Base-by-base conservation (phyloP, 2,888 invertebrate species). In the Cabera pusaria region DNA sequence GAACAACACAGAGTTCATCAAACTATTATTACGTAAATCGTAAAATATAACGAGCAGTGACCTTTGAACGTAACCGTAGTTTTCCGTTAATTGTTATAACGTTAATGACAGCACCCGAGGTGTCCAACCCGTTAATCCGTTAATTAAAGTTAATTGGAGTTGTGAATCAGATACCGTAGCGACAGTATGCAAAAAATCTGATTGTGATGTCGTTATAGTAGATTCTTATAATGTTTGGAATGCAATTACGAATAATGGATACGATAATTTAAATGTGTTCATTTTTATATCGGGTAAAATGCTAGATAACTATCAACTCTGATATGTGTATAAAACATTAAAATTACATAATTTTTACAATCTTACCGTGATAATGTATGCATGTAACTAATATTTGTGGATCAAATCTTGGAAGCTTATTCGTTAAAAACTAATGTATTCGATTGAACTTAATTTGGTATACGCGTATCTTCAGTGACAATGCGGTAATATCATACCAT, bases 91-190 rank as follows among this genome's bases (percentile, higher is more conserved):
- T 48, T 55, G 39, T 44, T 49, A 33, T 39, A 18, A 24, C 27
- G 37, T 46, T 49, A 45, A 49, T 44, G 39, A 44, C 47, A 49
- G 48, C 49, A 49, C 50, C 49, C 40, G 55, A 28, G 26, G 34
- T 28, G 20, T 12, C 26, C 34, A 28, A 38, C 27, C 36, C 24
- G 45, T 31, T 61, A 67, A 70, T 67, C 55, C 64, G 70, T 68
- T 77, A 65, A 74, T 77, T 75, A 75, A 57, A 58, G 54, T 70
- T 81, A 77, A 79, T 78, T 79, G 66, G 67, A 56, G 65, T 77
- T 80, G 64, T 64, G 61, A 56, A 42, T 34, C 60, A 60, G 50
- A 51, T 50, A 68, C 63, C 66, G 66, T 61, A 55, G 57, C 59
- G 52, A 19, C 37, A 5, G 6, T 27, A 19, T 37, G 32, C 33